phyloP scores from a whole-genome alignment of 1,140 invertebrate genomes.

The Drosophila busckii region DNA sequence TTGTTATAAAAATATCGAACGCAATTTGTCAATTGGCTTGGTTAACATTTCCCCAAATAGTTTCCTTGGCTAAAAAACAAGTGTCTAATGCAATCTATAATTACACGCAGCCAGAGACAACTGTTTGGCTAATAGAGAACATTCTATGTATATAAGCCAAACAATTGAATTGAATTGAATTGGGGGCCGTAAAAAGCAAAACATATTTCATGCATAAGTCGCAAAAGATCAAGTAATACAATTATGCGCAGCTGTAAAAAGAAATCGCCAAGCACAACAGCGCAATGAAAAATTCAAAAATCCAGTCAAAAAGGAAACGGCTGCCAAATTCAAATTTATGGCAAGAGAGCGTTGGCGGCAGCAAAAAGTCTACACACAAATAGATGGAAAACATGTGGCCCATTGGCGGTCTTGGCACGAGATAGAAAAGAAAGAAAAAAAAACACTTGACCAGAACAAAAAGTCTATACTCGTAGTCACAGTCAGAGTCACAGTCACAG shows the following conservation, averaged over 20 bases:
- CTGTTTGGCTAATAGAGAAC: neutral
- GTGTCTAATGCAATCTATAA: neutral
- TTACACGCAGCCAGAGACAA: neutral
- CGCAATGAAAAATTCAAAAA: slow-evolving; percentile 21
- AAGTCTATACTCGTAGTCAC: no score
- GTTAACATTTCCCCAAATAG: no score
- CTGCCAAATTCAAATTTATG: slow-evolving; percentile 48
- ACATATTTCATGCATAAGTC: slow-evolving; percentile 28
- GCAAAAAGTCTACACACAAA: slow-evolving; percentile 36
- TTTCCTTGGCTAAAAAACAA: slow-evolving; percentile 6
- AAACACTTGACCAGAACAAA: slow-evolving; percentile 56
- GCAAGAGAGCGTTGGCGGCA: neutral
- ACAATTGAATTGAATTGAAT: slow-evolving; percentile 26
- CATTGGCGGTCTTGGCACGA: slow-evolving; percentile 4
- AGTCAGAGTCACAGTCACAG: no score
- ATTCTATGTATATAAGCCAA: slow-evolving; percentile 9
- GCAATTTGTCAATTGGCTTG: slow-evolving; percentile 1
- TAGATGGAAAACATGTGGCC: slow-evolving; percentile 50
- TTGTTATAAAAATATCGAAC: no score
- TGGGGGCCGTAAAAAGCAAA: slow-evolving; percentile 21
- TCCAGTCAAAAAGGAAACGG: slow-evolving; percentile 27
- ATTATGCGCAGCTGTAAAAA: slow-evolving; percentile 33
- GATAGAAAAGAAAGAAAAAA: slow-evolving; percentile 22
- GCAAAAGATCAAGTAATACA: slow-evolving; percentile 35
- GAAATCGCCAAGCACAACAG: slow-evolving; percentile 9